Evolutionary conservation across 1,140 invertebrate species (phyloP).

Genomic region (Rhyzopertha dominica): DNA sequence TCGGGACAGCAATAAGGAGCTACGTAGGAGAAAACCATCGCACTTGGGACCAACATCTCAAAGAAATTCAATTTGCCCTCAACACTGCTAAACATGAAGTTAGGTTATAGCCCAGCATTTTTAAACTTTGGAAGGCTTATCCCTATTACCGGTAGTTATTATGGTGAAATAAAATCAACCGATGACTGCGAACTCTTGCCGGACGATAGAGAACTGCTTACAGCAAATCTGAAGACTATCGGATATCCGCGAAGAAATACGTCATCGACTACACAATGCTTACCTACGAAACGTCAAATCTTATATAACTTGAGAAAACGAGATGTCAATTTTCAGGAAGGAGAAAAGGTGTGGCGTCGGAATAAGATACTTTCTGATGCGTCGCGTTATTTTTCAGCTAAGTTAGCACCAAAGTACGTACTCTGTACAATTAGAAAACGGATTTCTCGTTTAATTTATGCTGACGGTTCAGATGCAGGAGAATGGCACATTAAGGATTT

Average conservation of each 20-base stretch:
- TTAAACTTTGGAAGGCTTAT: constrained; percentile 11
- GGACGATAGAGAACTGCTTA: constrained; percentile 10
- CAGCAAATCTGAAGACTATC: background rate
- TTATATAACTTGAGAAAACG: constrained; percentile 23
- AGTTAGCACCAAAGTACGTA: constrained; percentile 24
- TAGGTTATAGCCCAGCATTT: constrained; percentile 10
- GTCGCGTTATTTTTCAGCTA: constrained; percentile 18
- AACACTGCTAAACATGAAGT: constrained; percentile 20
- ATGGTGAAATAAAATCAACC: constrained; percentile 7
- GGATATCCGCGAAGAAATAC: constrained; percentile 10
- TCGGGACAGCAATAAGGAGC: constrained; percentile 16
- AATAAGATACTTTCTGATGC: constrained; percentile 20
- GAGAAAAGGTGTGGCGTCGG: constrained; percentile 17
- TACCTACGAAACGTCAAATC: constrained; percentile 11
- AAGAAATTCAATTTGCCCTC: constrained; percentile 13
- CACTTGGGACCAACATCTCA: constrained; percentile 14
- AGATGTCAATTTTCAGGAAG: constrained; percentile 15
- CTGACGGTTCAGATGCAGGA: constrained; percentile 11
- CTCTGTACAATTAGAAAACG: constrained; percentile 15
- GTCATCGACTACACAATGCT: constrained; percentile 11
- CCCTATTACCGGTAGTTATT: constrained; percentile 13
- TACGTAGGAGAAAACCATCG: constrained; percentile 15
- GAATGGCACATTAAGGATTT: constrained; percentile 24
- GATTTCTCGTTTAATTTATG: constrained; percentile 15
- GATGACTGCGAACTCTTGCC: constrained; percentile 3